Evolutionary conservation across 2,113 vertebrate species (phyloP).

Genomic region (Butorides virescens): DNA sequence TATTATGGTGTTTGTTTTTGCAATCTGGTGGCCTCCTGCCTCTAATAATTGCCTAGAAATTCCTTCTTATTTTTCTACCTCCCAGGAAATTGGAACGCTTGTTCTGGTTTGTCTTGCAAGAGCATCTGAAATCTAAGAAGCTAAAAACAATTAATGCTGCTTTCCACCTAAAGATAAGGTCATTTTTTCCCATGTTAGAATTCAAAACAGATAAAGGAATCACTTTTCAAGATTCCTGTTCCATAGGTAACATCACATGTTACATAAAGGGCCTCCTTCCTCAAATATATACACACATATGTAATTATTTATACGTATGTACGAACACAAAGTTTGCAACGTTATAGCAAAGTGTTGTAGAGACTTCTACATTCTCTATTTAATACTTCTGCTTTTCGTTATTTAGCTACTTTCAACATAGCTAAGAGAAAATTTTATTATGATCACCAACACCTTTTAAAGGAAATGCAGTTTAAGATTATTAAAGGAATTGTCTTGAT

Average conservation of each 20-base stretch:
- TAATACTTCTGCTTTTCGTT: background rate
- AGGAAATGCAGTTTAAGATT: background rate
- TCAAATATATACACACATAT: background rate
- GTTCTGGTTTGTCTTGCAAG: background rate
- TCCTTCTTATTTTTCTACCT: background rate
- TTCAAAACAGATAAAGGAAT: background rate
- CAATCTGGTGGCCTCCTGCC: background rate
- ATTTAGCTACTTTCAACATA: background rate
- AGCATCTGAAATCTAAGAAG: background rate
- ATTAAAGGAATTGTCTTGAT: background rate
- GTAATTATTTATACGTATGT: background rate
- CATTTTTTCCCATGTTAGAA: background rate
- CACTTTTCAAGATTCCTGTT: background rate
- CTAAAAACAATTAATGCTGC: background rate
- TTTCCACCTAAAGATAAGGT: background rate
- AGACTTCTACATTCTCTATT: background rate
- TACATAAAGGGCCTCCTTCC: background rate
- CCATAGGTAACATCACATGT: rapidly evolving
- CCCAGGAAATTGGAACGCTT: background rate
- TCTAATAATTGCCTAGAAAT: background rate
- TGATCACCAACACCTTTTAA: background rate
- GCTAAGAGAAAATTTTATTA: background rate
- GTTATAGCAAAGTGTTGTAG: background rate
- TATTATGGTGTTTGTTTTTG: background rate
- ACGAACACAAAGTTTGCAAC: background rate